These are phyloP conservation scores for Cyprinodon tularosa DNA, from an alignment of 2,113 vertebrate genomes.

Conservation along the genomic window DNA sequence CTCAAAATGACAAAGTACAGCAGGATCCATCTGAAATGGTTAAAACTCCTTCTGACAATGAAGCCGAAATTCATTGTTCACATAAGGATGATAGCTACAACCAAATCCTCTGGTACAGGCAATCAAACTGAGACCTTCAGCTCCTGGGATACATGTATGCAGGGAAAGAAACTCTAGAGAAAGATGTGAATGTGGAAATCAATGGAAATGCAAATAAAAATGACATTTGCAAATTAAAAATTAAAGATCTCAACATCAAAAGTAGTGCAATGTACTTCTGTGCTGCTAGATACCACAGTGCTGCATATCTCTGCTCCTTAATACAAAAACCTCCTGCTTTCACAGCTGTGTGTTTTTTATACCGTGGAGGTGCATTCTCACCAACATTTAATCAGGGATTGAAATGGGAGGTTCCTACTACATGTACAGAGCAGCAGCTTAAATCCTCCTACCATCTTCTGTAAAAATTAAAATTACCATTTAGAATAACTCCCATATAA, in stretches of 20 bases:
- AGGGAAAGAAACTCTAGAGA: neutral
- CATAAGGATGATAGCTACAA: constrained; percentile 29
- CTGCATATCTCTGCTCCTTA: neutral
- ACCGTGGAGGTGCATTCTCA: constrained; percentile 7
- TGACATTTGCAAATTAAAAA: neutral
- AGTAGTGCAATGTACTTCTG: constrained; percentile 52
- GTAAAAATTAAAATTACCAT: neutral
- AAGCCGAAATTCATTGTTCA: constrained; percentile 37
- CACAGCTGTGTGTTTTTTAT: neutral
- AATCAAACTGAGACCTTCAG: constrained; percentile 7
- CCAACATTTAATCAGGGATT: neutral
- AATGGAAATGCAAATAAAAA: constrained; percentile 2
- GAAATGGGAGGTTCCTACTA: constrained; percentile 18
- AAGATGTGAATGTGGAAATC: constrained; percentile 3
- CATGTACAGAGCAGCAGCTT: neutral
- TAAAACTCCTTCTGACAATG: neutral
- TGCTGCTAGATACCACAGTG: constrained; percentile 15
- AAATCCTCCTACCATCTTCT: neutral
- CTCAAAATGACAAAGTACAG: constrained; percentile 19
- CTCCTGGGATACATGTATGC: constrained; percentile 36
- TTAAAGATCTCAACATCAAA: neutral
- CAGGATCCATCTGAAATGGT: constrained; percentile 32
- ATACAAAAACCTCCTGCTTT: constrained; percentile 40
- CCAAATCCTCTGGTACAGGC: constrained; percentile 57
- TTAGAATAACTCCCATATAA: neutral